Base-by-base conservation (phyloP, 2,113 vertebrate genomes). In the Merops nubicus region DNA sequence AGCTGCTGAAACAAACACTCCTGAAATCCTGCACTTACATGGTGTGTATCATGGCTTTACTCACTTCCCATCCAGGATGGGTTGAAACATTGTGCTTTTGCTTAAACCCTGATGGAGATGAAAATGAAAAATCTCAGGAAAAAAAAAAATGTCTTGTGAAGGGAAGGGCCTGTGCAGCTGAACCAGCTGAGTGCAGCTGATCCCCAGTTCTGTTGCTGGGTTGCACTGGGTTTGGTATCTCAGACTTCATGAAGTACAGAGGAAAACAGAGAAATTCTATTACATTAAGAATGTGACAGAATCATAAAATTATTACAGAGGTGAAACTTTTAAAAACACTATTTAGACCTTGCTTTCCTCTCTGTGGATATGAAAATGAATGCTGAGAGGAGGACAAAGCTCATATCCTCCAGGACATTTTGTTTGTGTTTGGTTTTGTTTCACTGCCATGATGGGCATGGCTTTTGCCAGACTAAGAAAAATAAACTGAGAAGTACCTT, bases 21-120 rank as follows among this genome's bases (percentile, higher is more conserved):
- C 60, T 36, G 12, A 21, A 33, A 8, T 33, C 43, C 76, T 50
- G 23, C 36, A 11, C 45, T 40, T 11, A 8, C 1, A 0, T 7
- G 20, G 15, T 20, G 59, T n/a, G 3, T 2, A 12, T 8, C 4
- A 2, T 6, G 15, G 16, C 4, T 56, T 75, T 19, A 36, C 40
- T 89, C 78, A 36, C 59, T 64, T 7, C 75, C 29, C 16, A 2
- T 26, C 40, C 89, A 34, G 31, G 73, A 59, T 6, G 19, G 33
- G 8, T 85, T 94, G 91, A 77, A 91, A 9, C 34, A 12, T 62
- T 50, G 11, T 4, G 22, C 63, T 25, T 73, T 79, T 28, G 0
- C 57, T 95, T 80, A n/a, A 33, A 62, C 16, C 68, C 80, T n/a
- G 85, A 94, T 54, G 53, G 63, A 87, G 45, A 4, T 60, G 82